Evolutionary conservation across 1,140 invertebrate species (phyloP), one percentile per base, ranked within the genome.

Genomic region (Drosophila tropicalis): DNA sequence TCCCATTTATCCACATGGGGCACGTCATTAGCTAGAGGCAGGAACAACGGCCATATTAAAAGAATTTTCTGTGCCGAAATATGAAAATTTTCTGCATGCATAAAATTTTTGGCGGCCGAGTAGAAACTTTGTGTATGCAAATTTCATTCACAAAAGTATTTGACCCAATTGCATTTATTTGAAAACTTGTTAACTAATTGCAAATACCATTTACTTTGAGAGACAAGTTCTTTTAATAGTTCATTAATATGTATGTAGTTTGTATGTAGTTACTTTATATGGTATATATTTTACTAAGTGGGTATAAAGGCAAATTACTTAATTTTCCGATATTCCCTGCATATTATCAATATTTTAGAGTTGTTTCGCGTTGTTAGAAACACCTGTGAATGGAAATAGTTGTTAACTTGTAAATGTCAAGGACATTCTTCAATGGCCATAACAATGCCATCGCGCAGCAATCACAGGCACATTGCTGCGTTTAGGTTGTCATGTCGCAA

Each of bases 391-490:
- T 56, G 44, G 9, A 22, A 29, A 22, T 12, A 9, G 44, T 22
- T 51, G 17, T 51, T 51, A 75, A 55, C 70, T 57, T 54, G 29
- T 57, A 76, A 76, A 83, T 79, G 79, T 87, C 82, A 87, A 79
- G 84, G 79, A 79, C 58, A 67, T 47, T 56, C 17, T 41, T 47
- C 34, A 51, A 39, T 64, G 19, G 40, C 54, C 67, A 76, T 41
- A 51, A 51, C 44, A 51, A 51, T 51, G 17, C 17, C 12, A 74
- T 71, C 62, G 65, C 51, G 40, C 44, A 71, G 34, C 69, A 76
- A 76, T 76, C 34, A 72, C 67, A 47, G 81, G 41, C 67, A 71
- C 63, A 64, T 66, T 72, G 44, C 81, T 58, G 32, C 44, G 15
- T 36, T 56, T 39, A 17, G 32, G 3, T 55, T 68, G 68, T 58